These are phyloP conservation scores for Lordiphosa clarofinis DNA, from an alignment of 1,140 invertebrate species.

Conservation along the genomic window DNA sequence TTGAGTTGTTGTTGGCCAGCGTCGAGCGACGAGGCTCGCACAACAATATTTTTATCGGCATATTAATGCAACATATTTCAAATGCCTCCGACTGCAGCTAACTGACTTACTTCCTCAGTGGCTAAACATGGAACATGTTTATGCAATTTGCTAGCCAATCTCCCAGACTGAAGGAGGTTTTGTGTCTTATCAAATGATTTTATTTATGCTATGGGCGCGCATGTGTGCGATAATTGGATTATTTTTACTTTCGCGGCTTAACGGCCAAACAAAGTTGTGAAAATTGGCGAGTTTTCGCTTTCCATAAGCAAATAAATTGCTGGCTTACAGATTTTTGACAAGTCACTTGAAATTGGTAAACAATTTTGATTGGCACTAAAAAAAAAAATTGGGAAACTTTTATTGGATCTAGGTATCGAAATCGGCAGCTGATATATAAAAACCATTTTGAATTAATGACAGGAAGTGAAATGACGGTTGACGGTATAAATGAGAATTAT, in stretches of 20 bases:
- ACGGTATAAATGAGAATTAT: too few relatives aligned
- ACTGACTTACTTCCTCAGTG: constrained; percentile 65
- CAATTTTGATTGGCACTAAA: too few relatives aligned
- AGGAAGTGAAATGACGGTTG: too few relatives aligned
- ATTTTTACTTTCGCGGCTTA: constrained; percentile 75
- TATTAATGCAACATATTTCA: constrained; percentile 76
- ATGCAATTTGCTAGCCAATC: constrained; percentile 50
- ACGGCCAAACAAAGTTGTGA: constrained; percentile 59
- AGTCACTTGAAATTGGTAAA: constrained; percentile 2
- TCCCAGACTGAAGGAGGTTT: constrained; percentile 4
- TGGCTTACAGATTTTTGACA: not conserved
- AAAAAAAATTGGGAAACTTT: too few relatives aligned
- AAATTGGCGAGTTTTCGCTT: constrained; percentile 75
- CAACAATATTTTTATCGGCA: constrained; percentile 62
- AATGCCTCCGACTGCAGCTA: constrained; percentile 41
- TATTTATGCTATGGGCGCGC: constrained; percentile 72
- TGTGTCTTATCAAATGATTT: constrained; percentile 76
- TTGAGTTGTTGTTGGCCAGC: constrained; percentile 69
- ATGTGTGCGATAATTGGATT: constrained; percentile 75
- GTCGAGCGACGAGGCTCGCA: constrained; percentile 4
- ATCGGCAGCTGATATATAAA: too few relatives aligned
- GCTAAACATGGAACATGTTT: constrained; percentile 55
- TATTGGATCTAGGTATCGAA: too few relatives aligned
- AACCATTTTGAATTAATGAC: too few relatives aligned
- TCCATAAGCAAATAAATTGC: constrained; percentile 17